phyloP scores from a whole-genome alignment of 2,113 vertebrate species.

The Aspidoscelis tigris region DNA sequence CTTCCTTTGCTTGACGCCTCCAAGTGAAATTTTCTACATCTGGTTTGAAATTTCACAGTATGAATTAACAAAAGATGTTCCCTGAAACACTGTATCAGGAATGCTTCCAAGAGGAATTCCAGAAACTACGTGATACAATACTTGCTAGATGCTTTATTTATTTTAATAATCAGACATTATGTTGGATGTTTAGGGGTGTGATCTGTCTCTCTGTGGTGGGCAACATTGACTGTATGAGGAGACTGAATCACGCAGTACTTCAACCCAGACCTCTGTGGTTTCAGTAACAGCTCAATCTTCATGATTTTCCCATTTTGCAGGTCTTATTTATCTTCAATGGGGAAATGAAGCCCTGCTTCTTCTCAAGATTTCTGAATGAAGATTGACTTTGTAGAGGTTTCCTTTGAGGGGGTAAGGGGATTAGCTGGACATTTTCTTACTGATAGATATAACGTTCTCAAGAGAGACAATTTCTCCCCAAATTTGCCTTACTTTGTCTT shows the following conservation, averaged over 20 bases:
- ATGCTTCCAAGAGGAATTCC: constrained; percentile 39
- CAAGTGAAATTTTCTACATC: constrained; percentile 24
- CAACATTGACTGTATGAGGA: neutral
- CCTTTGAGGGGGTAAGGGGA: no score
- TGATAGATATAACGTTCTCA: no score
- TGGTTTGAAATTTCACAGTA: constrained; percentile 51
- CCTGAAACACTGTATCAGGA: constrained; percentile 39
- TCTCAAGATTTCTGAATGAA: no score
- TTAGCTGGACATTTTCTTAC: no score
- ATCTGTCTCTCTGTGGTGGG: neutral
- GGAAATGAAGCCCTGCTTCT: no score
- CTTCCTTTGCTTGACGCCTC: constrained; percentile 25
- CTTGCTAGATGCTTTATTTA: constrained; percentile 48
- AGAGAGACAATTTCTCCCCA: no score
- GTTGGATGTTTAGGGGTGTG: neutral
- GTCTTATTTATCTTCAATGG: no score
- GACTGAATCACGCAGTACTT: neutral
- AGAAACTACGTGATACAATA: constrained; percentile 38
- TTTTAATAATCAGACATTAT: constrained; percentile 34
- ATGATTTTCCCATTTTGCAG: no score
- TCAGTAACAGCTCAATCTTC: no score
- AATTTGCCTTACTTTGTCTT: no score
- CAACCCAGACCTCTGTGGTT: neutral
- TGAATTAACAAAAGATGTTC: constrained; percentile 38
- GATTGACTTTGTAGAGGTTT: no score